A percentile compares a stretch with the other conserved stretches of the same genome.
Evolutionary conservation across 64 coral and sea anemone species (phyloP).

Genomic region (Porites lutea): DNA sequence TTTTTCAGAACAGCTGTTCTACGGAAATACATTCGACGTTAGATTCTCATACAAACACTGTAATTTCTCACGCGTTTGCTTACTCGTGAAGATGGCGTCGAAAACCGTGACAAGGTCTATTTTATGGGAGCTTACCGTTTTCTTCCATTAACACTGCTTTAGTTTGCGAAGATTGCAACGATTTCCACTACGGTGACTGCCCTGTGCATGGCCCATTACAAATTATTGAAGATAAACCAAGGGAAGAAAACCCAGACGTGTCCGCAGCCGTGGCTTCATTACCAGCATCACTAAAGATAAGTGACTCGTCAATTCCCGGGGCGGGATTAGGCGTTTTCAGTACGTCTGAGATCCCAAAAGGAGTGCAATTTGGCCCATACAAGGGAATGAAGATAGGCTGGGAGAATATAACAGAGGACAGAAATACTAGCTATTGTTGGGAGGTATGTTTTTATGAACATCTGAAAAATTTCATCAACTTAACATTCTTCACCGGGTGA

Average conservation of each 20-base stretch:
- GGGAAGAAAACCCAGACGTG: not conserved
- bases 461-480: not conserved
- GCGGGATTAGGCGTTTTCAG: slow-evolving; percentile 66
- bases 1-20: no score
- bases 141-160: not conserved
- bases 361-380: slow-evolving; percentile 67
- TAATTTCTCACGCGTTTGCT: no score
- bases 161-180: slow-evolving; percentile 85
- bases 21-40: no score
- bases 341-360: slow-evolving; percentile 36
- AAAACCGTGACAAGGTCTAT: no score
- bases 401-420: slow-evolving; percentile 56
- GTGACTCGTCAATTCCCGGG: slow-evolving; percentile 29
- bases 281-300: slow-evolving; percentile 61
- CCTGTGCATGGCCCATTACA: slow-evolving; percentile 62
- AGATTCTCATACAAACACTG: no score
- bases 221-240: slow-evolving; percentile 24
- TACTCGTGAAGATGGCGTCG: no score
- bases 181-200: slow-evolving; percentile 68
- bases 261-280: slow-evolving; percentile 42
- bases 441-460: slow-evolving; percentile 46
- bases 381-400: slow-evolving; percentile 61
- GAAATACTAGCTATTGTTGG: slow-evolving; percentile 71
- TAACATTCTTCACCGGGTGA: no score
- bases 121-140: not conserved